Evolutionary conservation across 2,797 vertebrate genomes (phyloP).

Genomic region (Phalanger gymnotis): DNA sequence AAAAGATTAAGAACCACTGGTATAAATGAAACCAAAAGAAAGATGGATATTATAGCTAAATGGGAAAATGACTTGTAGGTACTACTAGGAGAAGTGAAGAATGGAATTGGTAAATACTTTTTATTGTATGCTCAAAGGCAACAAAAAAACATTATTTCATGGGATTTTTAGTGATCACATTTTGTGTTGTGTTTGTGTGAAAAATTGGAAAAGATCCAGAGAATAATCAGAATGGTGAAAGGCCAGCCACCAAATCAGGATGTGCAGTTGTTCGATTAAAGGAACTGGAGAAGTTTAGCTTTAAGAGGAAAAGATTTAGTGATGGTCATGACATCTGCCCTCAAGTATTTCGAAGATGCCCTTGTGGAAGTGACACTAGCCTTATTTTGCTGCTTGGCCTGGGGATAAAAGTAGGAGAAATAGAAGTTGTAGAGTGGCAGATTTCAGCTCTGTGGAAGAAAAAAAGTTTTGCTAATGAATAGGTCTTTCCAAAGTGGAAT

Average conservation of each 20-base stretch:
- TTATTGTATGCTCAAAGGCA: not conserved
- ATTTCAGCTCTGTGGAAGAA: not conserved
- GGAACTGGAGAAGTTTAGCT: not conserved
- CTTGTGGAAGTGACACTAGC: not conserved
- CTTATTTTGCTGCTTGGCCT: not conserved
- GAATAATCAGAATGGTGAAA: not conserved
- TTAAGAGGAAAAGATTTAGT: not conserved
- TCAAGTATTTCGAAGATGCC: not conserved
- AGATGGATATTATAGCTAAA: not conserved
- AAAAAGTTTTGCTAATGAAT: not conserved
- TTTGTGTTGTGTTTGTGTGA: not conserved
- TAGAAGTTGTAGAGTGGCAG: not conserved
- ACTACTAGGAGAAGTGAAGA: not conserved
- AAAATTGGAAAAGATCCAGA: not conserved
- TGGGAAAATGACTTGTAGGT: not conserved
- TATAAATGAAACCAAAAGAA: not conserved
- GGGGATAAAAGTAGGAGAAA: not conserved
- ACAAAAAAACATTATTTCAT: not conserved
- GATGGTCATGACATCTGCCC: not conserved
- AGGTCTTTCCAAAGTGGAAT: not conserved
- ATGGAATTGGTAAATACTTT: not conserved
- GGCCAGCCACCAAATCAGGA: not conserved
- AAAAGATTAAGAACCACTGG: not conserved
- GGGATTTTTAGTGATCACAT: not conserved
- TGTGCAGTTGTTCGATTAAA: not conserved